Percentiles rank a stretch among this genome's conserved stretches.
These are phyloP conservation scores for Patella depressa DNA, from an alignment of 2,888 invertebrate species.

Conservation along the genomic window DNA sequence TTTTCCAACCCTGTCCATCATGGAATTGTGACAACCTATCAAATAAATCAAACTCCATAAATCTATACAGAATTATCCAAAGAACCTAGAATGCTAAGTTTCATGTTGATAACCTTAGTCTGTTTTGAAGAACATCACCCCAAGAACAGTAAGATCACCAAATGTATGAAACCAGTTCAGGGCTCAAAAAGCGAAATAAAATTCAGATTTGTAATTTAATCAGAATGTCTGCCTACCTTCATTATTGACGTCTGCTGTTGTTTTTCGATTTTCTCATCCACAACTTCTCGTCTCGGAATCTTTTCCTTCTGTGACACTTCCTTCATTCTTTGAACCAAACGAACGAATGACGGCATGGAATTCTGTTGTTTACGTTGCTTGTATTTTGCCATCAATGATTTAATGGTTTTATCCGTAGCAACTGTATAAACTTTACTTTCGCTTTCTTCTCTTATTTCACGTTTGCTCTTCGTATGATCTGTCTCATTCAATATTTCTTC, in stretches of 20 bases:
- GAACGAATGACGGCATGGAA: conserved; percentile 70
- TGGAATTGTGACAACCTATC: no score
- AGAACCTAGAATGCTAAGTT: no score
- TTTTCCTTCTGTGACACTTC: conserved; percentile 29
- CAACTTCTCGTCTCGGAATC: conserved; percentile 45
- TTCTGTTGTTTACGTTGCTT: conserved; percentile 74
- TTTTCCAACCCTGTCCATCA: no score
- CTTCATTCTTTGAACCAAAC: conserved; percentile 38
- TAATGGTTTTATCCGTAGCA: conserved; percentile 71
- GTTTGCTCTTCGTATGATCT: conserved; percentile 42
- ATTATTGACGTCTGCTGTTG: conserved; percentile 86
- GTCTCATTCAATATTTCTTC: conserved; percentile 2
- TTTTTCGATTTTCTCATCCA: conserved; percentile 77
- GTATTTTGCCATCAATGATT: conserved; percentile 74
- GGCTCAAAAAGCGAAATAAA: no score
- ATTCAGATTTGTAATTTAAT: background rate
- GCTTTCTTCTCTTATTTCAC: conserved; percentile 59
- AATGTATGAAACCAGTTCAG: background rate
- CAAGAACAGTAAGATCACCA: background rate
- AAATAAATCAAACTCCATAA: no score
- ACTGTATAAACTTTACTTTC: conserved; percentile 71
- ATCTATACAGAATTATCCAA: no score
- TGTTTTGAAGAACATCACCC: background rate
- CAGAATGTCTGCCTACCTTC: conserved; percentile 76
- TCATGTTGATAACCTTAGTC: background rate